These are phyloP conservation scores for Bryconaethiops microstoma DNA, from an alignment of 2,797 vertebrate species.

Conservation along the genomic window DNA sequence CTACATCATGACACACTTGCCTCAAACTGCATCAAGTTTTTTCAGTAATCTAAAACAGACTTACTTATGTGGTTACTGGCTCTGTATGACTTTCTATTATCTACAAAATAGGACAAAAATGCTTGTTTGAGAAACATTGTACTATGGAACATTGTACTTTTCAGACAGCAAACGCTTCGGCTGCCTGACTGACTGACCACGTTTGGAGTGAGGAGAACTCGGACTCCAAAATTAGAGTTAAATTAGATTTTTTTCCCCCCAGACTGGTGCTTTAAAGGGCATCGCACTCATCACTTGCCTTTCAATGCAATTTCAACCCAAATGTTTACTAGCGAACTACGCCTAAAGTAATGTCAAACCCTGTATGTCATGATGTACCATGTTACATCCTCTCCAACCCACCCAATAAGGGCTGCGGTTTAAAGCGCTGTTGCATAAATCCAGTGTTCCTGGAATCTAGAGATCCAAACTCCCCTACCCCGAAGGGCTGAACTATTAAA, in stretches of 20 bases:
- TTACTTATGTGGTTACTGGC: not conserved
- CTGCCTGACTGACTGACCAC: no score
- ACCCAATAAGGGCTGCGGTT: slow-evolving; percentile 7
- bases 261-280: not conserved
- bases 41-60: not conserved
- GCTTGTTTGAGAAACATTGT: no score
- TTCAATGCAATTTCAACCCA: not conserved
- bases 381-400: slow-evolving; percentile 6
- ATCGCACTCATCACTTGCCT: not conserved
- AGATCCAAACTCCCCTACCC: slow-evolving; percentile 53
- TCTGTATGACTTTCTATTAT: no score
- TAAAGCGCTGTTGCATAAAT: slow-evolving; percentile 27
- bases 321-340: not conserved
- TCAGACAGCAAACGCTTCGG: no score
- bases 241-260: not conserved
- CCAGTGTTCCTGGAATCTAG: slow-evolving; percentile 54
- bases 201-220: no score
- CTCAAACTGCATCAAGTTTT: not conserved
- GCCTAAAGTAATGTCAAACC: not conserved
- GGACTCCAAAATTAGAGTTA: not conserved
- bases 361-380: not conserved
- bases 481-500: slow-evolving; percentile 65
- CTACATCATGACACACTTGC: not conserved
- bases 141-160: no score
- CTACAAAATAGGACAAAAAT: no score